These are phyloP conservation scores for Phymastichus coffea DNA, from an alignment of 1,140 invertebrate species.

Conservation along the genomic window DNA sequence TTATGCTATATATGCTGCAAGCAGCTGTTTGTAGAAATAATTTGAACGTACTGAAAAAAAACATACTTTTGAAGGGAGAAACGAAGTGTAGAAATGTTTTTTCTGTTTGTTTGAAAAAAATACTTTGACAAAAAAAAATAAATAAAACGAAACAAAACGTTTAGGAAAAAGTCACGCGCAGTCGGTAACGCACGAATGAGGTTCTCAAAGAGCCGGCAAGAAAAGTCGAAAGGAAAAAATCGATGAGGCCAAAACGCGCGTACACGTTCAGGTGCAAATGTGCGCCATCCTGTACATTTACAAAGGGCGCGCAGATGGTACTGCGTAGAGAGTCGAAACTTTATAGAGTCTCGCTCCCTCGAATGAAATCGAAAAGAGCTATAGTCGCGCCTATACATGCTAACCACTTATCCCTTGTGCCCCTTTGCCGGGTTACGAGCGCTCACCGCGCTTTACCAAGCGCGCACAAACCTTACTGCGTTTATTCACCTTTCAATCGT, in stretches of 20 bases:
- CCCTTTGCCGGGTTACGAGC: no score
- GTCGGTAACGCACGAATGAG: no score
- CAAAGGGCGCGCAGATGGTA: slow-evolving; percentile 24
- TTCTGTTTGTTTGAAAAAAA: slow-evolving; percentile 4
- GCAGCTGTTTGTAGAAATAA: not conserved
- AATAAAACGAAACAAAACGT: slow-evolving; percentile 24
- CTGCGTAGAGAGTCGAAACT: not conserved
- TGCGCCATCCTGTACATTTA: not conserved
- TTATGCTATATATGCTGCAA: not conserved
- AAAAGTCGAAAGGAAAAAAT: slow-evolving; percentile 15
- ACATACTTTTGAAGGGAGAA: no score
- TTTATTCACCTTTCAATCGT: no score
- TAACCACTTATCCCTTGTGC: no score
- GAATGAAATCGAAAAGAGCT: no score
- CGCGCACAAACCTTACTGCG: no score
- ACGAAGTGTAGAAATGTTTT: no score
- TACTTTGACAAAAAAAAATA: not conserved
- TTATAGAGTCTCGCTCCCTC: not conserved
- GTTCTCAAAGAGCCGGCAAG: no score
- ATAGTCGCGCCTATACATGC: no score
- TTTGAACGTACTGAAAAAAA: slow-evolving; percentile 20
- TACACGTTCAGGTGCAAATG: not conserved
- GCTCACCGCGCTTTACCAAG: no score
- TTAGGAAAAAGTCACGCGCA: slow-evolving; percentile 39
- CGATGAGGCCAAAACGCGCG: not conserved